phyloP scores from a whole-genome alignment of 2,113 vertebrate genomes.

The Corythoichthys intestinalis region DNA sequence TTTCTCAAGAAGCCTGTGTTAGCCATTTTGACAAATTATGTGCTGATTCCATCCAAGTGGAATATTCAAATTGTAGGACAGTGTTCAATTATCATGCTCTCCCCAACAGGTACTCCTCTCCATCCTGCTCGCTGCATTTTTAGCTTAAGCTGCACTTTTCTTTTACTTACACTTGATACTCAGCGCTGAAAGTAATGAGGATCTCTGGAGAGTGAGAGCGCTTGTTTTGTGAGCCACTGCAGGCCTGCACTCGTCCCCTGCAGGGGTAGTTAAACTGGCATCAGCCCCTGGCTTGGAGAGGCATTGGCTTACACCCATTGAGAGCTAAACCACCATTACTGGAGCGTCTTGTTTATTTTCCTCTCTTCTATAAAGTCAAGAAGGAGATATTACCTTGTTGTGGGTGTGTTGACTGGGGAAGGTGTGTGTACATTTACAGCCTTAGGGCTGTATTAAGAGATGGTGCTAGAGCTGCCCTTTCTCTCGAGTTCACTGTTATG shows the following conservation, averaged over 20 bases:
- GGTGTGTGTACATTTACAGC: conserved; percentile 52
- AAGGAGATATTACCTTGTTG: conserved; percentile 62
- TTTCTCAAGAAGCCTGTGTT: conserved; percentile 49
- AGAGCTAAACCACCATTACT: conserved; percentile 71
- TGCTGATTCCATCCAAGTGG: conserved; percentile 46
- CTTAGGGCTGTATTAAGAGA: conserved; percentile 61
- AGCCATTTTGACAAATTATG: conserved; percentile 42
- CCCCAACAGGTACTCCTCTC: conserved; percentile 50
- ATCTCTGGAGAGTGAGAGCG: conserved; percentile 72
- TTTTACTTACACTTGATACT: conserved; percentile 72
- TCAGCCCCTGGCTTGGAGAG: conserved; percentile 72
- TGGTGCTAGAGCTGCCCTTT: conserved; percentile 67
- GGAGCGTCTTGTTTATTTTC: conserved; percentile 68
- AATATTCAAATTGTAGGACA: conserved; percentile 53
- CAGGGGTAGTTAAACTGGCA: conserved; percentile 71
- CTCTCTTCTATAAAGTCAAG: conserved; percentile 62
- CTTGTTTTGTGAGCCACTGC: conserved; percentile 65
- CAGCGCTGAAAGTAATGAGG: conserved; percentile 73
- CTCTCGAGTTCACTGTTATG: conserved; percentile 24
- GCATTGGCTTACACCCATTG: conserved; percentile 71
- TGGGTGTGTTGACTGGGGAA: conserved; percentile 25
- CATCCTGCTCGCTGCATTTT: conserved; percentile 50
- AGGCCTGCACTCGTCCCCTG: conserved; percentile 57
- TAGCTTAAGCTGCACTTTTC: conserved; percentile 76
- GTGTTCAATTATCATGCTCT: conserved; percentile 60